Evolutionary conservation across 2,797 vertebrate species (phyloP), one percentile per base, ranked within the genome.

Genomic region (Apodemus agrarius): DNA sequence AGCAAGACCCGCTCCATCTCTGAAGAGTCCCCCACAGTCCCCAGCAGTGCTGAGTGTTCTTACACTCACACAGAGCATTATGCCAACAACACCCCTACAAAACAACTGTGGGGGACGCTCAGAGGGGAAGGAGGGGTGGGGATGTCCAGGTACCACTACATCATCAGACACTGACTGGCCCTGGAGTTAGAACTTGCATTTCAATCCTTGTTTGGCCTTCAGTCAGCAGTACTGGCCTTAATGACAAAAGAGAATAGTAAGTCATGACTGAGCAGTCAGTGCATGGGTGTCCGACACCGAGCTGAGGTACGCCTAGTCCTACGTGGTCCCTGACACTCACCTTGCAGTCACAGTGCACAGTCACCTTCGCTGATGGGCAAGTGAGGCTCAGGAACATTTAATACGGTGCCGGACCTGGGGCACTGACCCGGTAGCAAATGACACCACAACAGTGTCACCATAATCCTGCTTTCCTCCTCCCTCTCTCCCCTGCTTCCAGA

Each of bases 31-130:
- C n/a, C 9, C 52, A 21, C 7, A 17, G 22, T 2, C 63, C 2
- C 3, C 0, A 13, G 26, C 1, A 29, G 72, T 24, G 9, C 37
- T 3, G 3, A 0, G 1, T 43, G 49, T 37, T 31, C 46, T 29
- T 7, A 43, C 6, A 12, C 14, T 19, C 61, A 72, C n/a, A 29
- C 0, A 0, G 8, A 67, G 26, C 52, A 43, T 5, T 4, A 1
- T 1, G 24, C 1, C 43, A 19, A 24, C 76, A 9, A 24, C 76
- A 9, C 21, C 24, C 69, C 4, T 14, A 17, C 46, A 54, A 63
- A 79, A 69, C 14, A 31, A 49, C 43, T 7, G 52, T 9, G 22
- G 19, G 40, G 24, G 24, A 29, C 2, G 10, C 11, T 3, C 0
- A 12, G 19, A 49, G 19, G 10, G 31, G 43, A 85, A 31, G 83